phyloP scores from a whole-genome alignment of 2,797 vertebrate genomes.

The Peromyscus attwateri region DNA sequence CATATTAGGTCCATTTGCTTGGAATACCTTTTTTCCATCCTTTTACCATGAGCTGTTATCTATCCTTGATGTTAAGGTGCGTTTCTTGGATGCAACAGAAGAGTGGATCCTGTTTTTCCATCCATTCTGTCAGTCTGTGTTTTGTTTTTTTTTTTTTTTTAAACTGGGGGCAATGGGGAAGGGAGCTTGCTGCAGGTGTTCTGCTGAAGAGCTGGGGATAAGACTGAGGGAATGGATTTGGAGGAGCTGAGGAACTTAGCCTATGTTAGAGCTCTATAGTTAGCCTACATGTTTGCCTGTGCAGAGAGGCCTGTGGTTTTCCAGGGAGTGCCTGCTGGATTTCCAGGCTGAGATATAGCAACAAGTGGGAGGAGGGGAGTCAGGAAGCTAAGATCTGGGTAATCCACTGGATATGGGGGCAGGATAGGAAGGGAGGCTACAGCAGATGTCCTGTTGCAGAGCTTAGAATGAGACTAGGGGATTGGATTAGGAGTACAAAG shows the following conservation, averaged over 20 bases:
- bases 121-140: background rate
- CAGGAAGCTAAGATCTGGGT: background rate
- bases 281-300: background rate
- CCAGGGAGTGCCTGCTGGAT: background rate
- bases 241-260: background rate
- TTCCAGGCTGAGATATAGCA: background rate
- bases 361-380: background rate
- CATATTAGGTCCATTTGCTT: background rate
- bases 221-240: background rate
- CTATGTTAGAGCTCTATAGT: background rate
- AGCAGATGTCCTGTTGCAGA: background rate
- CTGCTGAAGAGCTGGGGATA: background rate
- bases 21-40: background rate
- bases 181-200: background rate
- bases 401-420: background rate
- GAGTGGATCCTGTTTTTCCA: background rate
- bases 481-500: background rate
- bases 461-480: too few relatives aligned
- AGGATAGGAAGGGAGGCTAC: background rate
- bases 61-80: background rate
- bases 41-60: background rate
- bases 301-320: background rate
- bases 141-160: background rate
- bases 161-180: background rate
- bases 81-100: background rate